Evolutionary conservation across 2,113 vertebrate species (phyloP).

Genomic region (Ardeotis arabs): DNA sequence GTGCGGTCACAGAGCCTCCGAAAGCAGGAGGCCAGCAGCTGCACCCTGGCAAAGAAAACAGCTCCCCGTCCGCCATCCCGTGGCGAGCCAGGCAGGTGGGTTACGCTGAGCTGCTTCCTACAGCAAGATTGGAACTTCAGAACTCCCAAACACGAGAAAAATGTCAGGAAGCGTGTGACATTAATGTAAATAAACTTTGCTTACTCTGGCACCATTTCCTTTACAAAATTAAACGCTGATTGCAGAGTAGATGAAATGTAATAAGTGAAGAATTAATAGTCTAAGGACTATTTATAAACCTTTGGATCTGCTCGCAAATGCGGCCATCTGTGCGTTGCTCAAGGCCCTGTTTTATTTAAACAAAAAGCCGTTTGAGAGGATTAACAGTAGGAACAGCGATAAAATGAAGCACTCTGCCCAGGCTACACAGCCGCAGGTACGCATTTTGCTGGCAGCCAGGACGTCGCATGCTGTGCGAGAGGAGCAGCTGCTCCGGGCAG

Average conservation of each 20-base stretch:
- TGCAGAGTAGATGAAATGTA: constrained; percentile 31
- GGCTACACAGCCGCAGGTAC: neutral
- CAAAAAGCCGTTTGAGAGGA: constrained; percentile 53
- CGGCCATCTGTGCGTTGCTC: constrained; percentile 47
- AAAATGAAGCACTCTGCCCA: neutral
- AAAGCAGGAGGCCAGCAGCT: neutral
- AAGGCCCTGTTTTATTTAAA: constrained; percentile 52
- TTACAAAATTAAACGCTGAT: constrained; percentile 19
- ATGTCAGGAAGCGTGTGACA: neutral
- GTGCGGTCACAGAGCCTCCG: fast-evolving
- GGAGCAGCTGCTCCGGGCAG: neutral
- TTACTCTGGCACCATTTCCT: neutral
- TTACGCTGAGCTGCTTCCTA: neutral
- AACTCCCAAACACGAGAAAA: neutral
- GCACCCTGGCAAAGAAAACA: neutral
- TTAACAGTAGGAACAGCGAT: constrained; percentile 29
- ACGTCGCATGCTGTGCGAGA: neutral
- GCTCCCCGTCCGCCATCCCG: neutral
- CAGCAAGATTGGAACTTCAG: neutral
- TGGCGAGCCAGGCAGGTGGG: neutral
- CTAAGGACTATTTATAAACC: constrained; percentile 63
- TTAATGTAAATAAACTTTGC: neutral
- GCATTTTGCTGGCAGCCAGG: neutral
- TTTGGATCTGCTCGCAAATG: constrained; percentile 35
- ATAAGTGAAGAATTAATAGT: constrained; percentile 60